Conservation (phyloP, 2,888 invertebrate species). For the Melinaea menophilus region DNA sequence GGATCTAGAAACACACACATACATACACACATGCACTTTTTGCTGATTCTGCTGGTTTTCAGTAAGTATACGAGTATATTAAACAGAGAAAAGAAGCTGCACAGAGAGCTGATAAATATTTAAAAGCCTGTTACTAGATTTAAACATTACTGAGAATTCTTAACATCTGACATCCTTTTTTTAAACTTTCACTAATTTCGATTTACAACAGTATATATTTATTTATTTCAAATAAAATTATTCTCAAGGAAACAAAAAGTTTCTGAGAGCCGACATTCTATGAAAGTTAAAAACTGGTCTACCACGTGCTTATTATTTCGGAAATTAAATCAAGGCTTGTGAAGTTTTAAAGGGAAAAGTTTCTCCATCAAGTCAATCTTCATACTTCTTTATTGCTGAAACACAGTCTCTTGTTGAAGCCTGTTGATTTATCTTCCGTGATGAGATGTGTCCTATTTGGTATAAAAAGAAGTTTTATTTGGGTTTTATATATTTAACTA, state of each 20-base stretch:
- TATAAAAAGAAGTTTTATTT: background rate
- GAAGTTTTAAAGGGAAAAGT: constrained; percentile 60
- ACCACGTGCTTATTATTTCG: constrained; percentile 59
- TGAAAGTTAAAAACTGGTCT: constrained; percentile 46
- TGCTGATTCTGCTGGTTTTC: too few species aligned
- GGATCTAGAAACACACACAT: constrained; percentile 40
- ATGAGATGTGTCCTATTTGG: constrained; percentile 13
- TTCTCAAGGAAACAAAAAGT: constrained; percentile 9
- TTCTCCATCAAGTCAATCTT: constrained; percentile 41
- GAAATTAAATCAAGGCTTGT: constrained; percentile 68
- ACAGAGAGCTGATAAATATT: too few species aligned
- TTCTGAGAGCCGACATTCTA: constrained; percentile 37
- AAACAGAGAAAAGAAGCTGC: too few species aligned
- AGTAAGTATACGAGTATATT: too few species aligned
- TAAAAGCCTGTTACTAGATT: too few species aligned
- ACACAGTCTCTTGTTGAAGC: constrained; percentile 28
- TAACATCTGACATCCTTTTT: background rate
- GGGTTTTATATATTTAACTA: too few species aligned
- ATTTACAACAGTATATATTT: too few species aligned
- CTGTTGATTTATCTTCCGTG: constrained; percentile 27
- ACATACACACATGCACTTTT: too few species aligned
- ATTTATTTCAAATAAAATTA: background rate
- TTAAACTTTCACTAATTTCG: too few species aligned
- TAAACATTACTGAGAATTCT: background rate
- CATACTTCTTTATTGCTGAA: constrained; percentile 38